Conservation (phyloP, 2,888 invertebrate genomes). For the Tachina grossa region DNA sequence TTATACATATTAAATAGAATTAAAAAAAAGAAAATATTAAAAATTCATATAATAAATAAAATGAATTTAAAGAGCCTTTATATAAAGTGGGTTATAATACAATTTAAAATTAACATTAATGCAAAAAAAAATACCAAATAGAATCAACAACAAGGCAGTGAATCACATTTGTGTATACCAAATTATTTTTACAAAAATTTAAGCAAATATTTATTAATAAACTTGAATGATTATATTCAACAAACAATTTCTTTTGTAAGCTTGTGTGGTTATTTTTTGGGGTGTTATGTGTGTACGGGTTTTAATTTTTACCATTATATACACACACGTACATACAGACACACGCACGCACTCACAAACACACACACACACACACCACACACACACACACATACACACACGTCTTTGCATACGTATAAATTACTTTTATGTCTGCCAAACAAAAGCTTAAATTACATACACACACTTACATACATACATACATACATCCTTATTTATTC, state of each 20-base stretch:
- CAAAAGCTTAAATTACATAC: constrained; percentile 55
- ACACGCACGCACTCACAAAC: not conserved
- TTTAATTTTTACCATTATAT: not conserved
- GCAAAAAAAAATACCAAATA: not conserved
- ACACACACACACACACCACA: not conserved
- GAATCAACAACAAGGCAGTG: not conserved
- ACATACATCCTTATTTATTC: constrained; percentile 17
- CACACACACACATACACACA: not conserved
- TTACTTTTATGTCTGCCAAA: constrained; percentile 59
- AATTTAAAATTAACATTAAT: constrained; percentile 1
- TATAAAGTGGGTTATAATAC: constrained; percentile 45
- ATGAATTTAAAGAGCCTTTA: constrained; percentile 27
- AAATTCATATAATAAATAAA: not conserved
- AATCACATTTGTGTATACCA: constrained; percentile 40
- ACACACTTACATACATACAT: not conserved
- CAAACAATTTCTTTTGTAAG: not conserved
- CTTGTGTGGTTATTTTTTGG: not conserved
- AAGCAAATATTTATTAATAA: constrained; percentile 20
- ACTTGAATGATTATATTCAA: not conserved
- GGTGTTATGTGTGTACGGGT: constrained; percentile 11
- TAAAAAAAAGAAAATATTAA: constrained; percentile 22
- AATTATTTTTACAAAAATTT: not conserved
- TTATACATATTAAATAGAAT: not conserved
- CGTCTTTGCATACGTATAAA: constrained; percentile 30
- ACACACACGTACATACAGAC: not conserved